A percentile compares a stretch with the other conserved stretches of the same genome.
phyloP scores from a whole-genome alignment of 2,797 vertebrate genomes.

The Oryzias dopingdopingensis region DNA sequence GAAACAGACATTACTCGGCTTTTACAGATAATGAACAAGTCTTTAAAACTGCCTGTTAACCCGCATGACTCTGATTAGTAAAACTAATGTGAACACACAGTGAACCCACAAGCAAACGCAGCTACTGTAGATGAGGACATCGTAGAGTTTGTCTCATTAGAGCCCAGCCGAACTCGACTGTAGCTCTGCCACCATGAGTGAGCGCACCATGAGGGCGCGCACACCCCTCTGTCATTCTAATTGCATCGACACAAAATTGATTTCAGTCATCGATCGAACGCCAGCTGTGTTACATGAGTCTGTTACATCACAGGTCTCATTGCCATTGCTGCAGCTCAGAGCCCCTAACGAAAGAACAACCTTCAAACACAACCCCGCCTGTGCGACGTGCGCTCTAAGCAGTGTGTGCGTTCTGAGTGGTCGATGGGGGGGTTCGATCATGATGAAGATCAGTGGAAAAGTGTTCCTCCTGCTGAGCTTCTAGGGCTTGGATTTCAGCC shows the following conservation, averaged over 20 bases:
- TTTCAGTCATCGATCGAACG: conserved; percentile 48
- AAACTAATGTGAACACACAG: too few species aligned
- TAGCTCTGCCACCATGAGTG: too few species aligned
- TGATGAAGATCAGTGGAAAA: conserved; percentile 36
- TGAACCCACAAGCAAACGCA: too few species aligned
- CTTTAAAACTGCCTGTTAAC: too few species aligned
- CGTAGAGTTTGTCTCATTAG: too few species aligned
- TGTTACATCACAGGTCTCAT: conserved; percentile 36
- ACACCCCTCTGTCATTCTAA: conserved; percentile 52
- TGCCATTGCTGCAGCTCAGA: conserved; percentile 11
- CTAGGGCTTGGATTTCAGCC: conserved; percentile 52
- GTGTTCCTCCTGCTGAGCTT: conserved; percentile 40
- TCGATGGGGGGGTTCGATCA: conserved; percentile 22
- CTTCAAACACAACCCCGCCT: conserved; percentile 1
- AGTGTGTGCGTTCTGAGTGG: neutral
- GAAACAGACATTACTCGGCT: too few species aligned
- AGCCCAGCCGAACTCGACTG: too few species aligned
- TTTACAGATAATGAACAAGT: too few species aligned
- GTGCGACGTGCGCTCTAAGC: neutral
- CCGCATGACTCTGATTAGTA: too few species aligned
- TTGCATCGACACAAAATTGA: conserved; percentile 73
- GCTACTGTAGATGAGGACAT: too few species aligned
- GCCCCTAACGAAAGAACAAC: neutral
- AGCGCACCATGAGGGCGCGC: conserved; percentile 19
- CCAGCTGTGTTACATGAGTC: conserved; percentile 25